phyloP scores from a whole-genome alignment of 2,113 vertebrate species.

The Prunella fulvescens region DNA sequence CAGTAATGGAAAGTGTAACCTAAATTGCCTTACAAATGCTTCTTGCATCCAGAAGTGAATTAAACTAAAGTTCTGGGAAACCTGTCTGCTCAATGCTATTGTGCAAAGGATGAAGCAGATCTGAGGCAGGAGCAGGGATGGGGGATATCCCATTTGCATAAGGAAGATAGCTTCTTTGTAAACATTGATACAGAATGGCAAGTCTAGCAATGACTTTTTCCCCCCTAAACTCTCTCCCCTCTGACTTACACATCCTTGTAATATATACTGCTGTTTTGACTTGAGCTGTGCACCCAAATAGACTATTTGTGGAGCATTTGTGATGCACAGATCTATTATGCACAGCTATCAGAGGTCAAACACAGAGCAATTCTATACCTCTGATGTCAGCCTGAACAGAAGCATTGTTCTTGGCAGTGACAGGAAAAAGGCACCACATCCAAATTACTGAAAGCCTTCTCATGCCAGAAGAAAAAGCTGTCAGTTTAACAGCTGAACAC shows the following conservation, averaged over 20 bases:
- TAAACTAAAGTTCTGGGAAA: not conserved
- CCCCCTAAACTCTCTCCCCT: not conserved
- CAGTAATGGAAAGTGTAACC: not conserved
- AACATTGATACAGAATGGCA: conserved; percentile 33
- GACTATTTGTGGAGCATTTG: conserved; percentile 15
- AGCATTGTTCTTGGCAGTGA: conserved; percentile 32
- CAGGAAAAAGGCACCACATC: conserved; percentile 30
- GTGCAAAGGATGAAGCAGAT: not conserved
- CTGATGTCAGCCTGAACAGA: conserved; percentile 21
- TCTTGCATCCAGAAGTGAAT: not conserved
- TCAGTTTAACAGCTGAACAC: conserved; percentile 67
- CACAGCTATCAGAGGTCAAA: conserved; percentile 51
- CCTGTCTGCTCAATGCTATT: not conserved
- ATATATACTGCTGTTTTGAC: conserved; percentile 32
- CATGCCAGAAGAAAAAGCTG: conserved; percentile 67
- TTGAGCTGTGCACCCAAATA: conserved; percentile 17
- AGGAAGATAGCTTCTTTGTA: conserved; percentile 46
- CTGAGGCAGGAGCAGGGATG: not conserved
- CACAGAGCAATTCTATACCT: conserved; percentile 43
- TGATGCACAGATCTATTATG: conserved; percentile 37
- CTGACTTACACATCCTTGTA: conserved; percentile 43
- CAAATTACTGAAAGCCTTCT: conserved; percentile 61
- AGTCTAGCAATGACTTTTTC: not conserved
- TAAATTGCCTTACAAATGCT: not conserved
- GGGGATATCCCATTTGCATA: not conserved